phyloP scores from a whole-genome alignment of 37 sponge, comb jelly and placozoan genomes.

The Crambe crambe region DNA sequence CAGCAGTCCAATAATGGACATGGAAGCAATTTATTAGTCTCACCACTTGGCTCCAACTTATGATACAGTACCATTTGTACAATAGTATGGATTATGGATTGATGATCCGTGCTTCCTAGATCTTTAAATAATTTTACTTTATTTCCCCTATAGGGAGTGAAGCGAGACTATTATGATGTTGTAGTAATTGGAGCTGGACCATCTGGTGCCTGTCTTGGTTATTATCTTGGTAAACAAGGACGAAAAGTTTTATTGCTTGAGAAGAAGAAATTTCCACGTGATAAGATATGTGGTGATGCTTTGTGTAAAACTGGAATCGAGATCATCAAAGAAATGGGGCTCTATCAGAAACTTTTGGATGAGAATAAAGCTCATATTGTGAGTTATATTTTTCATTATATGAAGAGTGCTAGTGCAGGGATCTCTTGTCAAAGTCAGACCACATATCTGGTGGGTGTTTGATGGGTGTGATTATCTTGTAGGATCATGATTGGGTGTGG shows the following conservation, averaged over 20 bases:
- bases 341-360: slow-evolving; percentile 23
- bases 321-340: slow-evolving; percentile 60
- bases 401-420: no score
- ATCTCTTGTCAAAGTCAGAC: background rate
- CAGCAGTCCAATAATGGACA: no score
- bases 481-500: no score
- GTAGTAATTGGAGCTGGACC: slow-evolving; percentile 62
- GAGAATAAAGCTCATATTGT: slow-evolving; percentile 57
- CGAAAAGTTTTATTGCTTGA: slow-evolving; percentile 53
- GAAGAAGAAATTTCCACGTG: slow-evolving; percentile 65
- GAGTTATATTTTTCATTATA: background rate
- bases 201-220: slow-evolving; percentile 45
- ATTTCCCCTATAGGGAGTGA: background rate
- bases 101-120: background rate
- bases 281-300: slow-evolving; percentile 74
- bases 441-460: no score
- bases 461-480: no score
- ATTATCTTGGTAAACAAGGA: slow-evolving; percentile 49
- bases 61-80: background rate
- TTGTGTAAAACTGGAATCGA: slow-evolving; percentile 60
- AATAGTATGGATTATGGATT: background rate
- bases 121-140: background rate
- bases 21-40: no score
- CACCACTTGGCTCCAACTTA: background rate
- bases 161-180: slow-evolving; percentile 50